Evolutionary conservation across 2,113 vertebrate genomes (phyloP).

Genomic region (Psilopsiagon aurifrons): DNA sequence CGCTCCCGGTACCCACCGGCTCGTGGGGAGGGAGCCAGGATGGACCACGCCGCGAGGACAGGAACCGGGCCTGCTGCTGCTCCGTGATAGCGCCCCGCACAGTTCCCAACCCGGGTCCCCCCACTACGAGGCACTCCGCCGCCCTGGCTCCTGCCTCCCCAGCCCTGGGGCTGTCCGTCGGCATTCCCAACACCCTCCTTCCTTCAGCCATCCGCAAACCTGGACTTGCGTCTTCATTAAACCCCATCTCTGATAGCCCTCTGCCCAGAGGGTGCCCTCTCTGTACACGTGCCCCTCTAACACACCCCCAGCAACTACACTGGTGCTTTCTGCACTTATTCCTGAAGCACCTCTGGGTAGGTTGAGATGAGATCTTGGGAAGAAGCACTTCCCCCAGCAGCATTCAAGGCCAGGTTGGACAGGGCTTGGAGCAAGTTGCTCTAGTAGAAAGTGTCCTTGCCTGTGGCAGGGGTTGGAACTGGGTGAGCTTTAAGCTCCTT

Average conservation of each 20-base stretch:
- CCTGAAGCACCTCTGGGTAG: not conserved
- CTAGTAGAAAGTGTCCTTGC: not conserved
- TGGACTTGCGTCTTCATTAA: not conserved
- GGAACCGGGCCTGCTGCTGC: not conserved
- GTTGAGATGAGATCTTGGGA: not conserved
- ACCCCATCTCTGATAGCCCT: not conserved
- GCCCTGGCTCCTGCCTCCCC: rapidly evolving
- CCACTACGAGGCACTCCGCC: not conserved
- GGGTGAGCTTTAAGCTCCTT: not conserved
- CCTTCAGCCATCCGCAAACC: not conserved
- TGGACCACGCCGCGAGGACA: not conserved
- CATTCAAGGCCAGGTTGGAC: not conserved
- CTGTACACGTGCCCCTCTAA: too few species aligned
- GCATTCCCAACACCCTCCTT: not conserved
- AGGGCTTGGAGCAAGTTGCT: not conserved
- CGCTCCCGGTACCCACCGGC: not conserved
- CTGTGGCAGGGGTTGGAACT: not conserved
- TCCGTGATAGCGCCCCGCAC: rapidly evolving
- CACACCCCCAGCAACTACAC: not conserved
- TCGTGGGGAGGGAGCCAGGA: not conserved
- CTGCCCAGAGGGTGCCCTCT: rapidly evolving
- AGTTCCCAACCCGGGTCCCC: rapidly evolving
- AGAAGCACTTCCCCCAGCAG: not conserved
- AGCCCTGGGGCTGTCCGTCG: not conserved
- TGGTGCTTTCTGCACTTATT: not conserved